phyloP scores from a whole-genome alignment of 2,797 vertebrate genomes.

The Astyanax mexicanus region DNA sequence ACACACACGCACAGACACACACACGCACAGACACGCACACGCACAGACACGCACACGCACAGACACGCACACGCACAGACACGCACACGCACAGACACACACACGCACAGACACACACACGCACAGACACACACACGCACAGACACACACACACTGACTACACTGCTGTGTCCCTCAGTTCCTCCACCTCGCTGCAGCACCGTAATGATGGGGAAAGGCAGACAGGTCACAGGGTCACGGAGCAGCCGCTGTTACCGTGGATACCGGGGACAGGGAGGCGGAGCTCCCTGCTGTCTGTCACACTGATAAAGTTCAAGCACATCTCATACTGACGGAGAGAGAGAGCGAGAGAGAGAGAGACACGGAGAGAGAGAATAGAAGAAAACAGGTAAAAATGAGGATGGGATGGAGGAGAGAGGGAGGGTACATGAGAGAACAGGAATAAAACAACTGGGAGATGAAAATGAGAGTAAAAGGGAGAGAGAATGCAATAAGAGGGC shows the following conservation, averaged over 20 bases:
- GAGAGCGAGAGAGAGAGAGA: background rate
- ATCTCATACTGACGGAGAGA: slow-evolving; percentile 54
- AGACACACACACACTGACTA: background rate
- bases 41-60: no score
- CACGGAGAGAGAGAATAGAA: background rate
- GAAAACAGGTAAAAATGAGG: no score
- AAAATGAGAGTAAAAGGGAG: background rate
- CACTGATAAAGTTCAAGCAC: slow-evolving; percentile 58
- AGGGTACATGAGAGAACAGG: no score
- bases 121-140: background rate
- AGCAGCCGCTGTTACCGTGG: slow-evolving; percentile 48
- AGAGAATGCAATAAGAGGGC: background rate
- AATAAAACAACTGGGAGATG: no score
- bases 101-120: background rate
- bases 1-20: no score
- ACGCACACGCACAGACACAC: no score
- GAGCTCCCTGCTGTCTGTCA: slow-evolving; percentile 48
- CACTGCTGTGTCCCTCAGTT: background rate
- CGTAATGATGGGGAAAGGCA: slow-evolving; percentile 46
- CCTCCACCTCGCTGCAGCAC: background rate
- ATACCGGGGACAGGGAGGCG: background rate
- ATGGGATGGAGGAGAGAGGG: background rate
- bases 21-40: no score
- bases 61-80: no score
- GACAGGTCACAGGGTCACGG: slow-evolving; percentile 41